Evolutionary conservation across 2,888 invertebrate species (phyloP), one percentile per base, ranked within the genome.

Genomic region (Salticus scenicus): DNA sequence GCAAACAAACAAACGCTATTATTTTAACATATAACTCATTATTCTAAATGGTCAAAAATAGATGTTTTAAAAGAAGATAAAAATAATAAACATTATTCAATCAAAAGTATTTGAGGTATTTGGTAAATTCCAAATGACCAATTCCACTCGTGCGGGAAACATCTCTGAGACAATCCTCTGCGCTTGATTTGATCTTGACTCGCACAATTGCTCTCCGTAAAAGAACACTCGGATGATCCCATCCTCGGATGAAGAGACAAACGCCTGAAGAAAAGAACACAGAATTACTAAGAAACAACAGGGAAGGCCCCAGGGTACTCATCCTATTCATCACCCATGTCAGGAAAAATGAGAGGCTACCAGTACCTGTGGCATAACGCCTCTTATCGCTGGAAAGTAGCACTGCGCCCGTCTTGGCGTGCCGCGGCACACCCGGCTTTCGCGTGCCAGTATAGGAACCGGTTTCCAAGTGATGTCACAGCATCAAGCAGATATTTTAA

Each of bases 311-410:
- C 28, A 57, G 83, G 83, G 72, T 63, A 73, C 70, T 63, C 70
- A 74, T 75, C 76, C 76, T 51, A 83, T 83, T 83, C 82, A 83
- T 83, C 82, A 83, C 75, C 81, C 81, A 42, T 74, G 81, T 71
- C 76, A 31, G 67, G 17, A 17, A 83, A 33, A 64, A 76, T 27
- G 75, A 76, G 82, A 70, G 76, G 76, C 82, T 77, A 67, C 83
- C 47, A 77, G 73, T 75, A 84, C 76, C 71, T 75, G 17, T 57
- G 27, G 67, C 41, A 80, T 33, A 71, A 76, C 71, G 76, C 76
- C 82, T 76, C 37, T 64, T 70, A 24, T 74, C 24, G 12, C 27
- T 1, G 37, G 37, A 67, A 67, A 51, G 57, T 37, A 57, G 82
- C 20, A 66, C 64, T 72, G 75, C 82, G 74, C 81, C 81, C 81